Evolutionary conservation across 2,888 invertebrate genomes (phyloP).

Genomic region (Drosophila flavopinicola): DNA sequence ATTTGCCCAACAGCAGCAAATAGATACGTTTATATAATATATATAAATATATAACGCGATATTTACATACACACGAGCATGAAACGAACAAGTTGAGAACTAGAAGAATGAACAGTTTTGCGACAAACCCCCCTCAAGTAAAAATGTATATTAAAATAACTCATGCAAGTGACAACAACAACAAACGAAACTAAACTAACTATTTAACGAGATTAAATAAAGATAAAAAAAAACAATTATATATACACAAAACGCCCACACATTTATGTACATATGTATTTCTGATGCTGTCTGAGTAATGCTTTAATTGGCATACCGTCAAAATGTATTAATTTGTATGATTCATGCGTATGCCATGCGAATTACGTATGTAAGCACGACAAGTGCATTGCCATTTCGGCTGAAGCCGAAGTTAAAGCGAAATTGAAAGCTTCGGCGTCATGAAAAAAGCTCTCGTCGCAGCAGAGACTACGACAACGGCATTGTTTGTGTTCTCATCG

Average conservation of each 20-base stretch:
- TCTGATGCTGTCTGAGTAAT: conserved; percentile 18
- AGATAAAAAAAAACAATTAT: conserved; percentile 56
- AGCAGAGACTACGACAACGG: conserved; percentile 9
- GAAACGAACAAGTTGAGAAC: conserved; percentile 41
- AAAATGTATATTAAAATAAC: conserved; percentile 40
- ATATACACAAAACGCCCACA: conserved; percentile 30
- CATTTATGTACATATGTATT: neutral
- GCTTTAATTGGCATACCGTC: conserved; percentile 26
- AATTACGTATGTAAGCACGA: conserved; percentile 21
- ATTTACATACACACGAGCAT: conserved; percentile 16
- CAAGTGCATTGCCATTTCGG: conserved; percentile 8
- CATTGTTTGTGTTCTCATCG: conserved; percentile 14
- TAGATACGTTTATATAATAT: conserved; percentile 21
- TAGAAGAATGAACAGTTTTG: conserved; percentile 26
- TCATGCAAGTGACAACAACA: conserved; percentile 32
- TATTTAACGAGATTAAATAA: conserved; percentile 73
- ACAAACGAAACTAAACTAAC: conserved; percentile 41
- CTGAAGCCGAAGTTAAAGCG: conserved; percentile 35
- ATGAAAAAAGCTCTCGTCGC: conserved; percentile 19
- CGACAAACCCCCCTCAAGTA: conserved; percentile 5
- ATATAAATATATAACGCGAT: conserved; percentile 18
- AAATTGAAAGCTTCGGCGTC: conserved; percentile 31
- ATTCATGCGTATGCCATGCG: conserved; percentile 14
- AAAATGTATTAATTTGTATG: no score
- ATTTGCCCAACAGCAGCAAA: conserved; percentile 13